A percentile compares a stretch with the other conserved stretches of the same genome.
These are phyloP conservation scores for Pleuronectes platessa DNA, from an alignment of 2,113 vertebrate species.

Conservation along the genomic window DNA sequence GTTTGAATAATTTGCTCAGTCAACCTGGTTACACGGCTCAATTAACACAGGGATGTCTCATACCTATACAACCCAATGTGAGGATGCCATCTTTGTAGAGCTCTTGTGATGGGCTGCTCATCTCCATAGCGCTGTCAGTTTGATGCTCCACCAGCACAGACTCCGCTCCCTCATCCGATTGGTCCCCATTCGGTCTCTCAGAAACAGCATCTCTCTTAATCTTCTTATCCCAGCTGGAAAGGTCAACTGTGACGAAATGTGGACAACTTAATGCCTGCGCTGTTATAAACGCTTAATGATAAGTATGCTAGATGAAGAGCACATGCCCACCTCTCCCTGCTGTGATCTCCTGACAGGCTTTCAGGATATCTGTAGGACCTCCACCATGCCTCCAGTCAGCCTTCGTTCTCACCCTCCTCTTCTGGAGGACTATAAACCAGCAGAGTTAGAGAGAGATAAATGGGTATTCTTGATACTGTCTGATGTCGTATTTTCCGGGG, in stretches of 20 bases:
- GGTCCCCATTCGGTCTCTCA: constrained; percentile 79
- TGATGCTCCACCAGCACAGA: constrained; percentile 86
- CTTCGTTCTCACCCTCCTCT: constrained; percentile 84
- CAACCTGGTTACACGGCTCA: not conserved
- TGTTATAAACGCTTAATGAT: not conserved
- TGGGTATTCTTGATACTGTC: constrained; percentile 2
- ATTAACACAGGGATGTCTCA: not conserved
- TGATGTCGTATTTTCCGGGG: not conserved
- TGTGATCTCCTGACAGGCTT: constrained; percentile 89
- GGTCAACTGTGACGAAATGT: constrained; percentile 82
- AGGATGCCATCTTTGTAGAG: constrained; percentile 91
- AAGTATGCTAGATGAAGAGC: not conserved
- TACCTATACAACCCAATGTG: constrained; percentile 90
- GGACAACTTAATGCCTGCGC: not conserved
- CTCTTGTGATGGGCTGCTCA: constrained; percentile 80
- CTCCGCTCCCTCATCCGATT: constrained; percentile 77
- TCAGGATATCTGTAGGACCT: constrained; percentile 88
- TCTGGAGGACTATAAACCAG: constrained; percentile 85
- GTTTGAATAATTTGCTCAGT: not conserved
- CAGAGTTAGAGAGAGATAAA: not conserved
- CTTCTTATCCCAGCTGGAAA: constrained; percentile 92
- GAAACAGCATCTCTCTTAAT: constrained; percentile 86
- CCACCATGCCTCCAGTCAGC: constrained; percentile 84
- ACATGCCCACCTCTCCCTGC: constrained; percentile 84
- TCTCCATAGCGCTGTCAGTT: constrained; percentile 84